These are phyloP conservation scores for Diaphora mendica DNA, from an alignment of 2,888 invertebrate genomes.

Conservation along the genomic window DNA sequence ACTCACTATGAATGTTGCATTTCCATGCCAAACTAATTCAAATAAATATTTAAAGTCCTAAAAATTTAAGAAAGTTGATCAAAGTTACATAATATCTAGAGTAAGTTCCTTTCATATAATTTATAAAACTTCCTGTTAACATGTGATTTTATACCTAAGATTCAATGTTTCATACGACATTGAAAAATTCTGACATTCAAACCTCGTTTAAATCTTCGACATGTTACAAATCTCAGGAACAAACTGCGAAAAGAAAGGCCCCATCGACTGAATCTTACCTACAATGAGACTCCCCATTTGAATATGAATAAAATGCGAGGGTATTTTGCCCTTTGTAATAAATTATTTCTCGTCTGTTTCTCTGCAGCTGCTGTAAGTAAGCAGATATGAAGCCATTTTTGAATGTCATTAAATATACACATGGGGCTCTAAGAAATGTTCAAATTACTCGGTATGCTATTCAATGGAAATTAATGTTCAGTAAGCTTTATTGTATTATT, in stretches of 20 bases:
- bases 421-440: constrained; percentile 14
- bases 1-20: no score
- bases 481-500: constrained; percentile 6
- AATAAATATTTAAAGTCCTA: not conserved
- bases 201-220: not conserved
- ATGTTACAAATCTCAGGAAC: constrained; percentile 16
- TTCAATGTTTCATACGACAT: not conserved
- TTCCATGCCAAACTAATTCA: not conserved
- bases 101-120: no score
- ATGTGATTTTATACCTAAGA: not conserved
- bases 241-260: constrained; percentile 25
- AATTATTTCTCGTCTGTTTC: constrained; percentile 56
- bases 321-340: constrained; percentile 54
- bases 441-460: constrained; percentile 14
- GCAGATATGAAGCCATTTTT: constrained; percentile 34
- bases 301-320: constrained; percentile 60
- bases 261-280: constrained; percentile 34
- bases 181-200: not conserved
- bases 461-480: constrained; percentile 22
- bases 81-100: no score
- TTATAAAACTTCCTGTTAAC: not conserved
- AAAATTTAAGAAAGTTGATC: not conserved
- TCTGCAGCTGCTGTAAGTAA: constrained; percentile 38
- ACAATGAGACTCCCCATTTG: constrained; percentile 50
- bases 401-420: constrained; percentile 36